Percentiles rank a stretch among this genome's conserved stretches.
Conservation (phyloP, 2,113 vertebrate genomes). For the Isurus oxyrinchus region DNA sequence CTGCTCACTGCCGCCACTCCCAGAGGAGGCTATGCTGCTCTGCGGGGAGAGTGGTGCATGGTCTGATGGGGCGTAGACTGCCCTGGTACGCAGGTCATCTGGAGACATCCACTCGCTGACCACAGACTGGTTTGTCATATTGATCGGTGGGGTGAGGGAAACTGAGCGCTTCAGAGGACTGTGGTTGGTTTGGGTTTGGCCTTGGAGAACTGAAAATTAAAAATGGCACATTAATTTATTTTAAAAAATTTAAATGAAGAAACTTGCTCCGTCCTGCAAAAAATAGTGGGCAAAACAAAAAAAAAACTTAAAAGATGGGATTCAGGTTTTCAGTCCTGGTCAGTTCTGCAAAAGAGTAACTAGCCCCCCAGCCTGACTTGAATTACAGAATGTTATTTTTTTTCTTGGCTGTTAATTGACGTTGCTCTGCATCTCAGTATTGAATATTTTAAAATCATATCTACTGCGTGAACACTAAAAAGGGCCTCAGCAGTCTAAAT, state of each 20-base stretch:
- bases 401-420: neutral
- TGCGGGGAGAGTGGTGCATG: slow-evolving; percentile 87
- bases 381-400: neutral
- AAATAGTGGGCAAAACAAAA: neutral
- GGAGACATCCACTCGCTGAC: slow-evolving; percentile 75
- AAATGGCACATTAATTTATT: neutral
- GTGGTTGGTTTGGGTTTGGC: slow-evolving; percentile 78
- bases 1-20: slow-evolving; percentile 70
- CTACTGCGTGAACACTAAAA: neutral
- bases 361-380: neutral
- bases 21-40: slow-evolving; percentile 88
- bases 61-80: slow-evolving; percentile 67
- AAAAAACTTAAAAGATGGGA: neutral
- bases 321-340: neutral
- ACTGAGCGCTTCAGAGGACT: slow-evolving; percentile 80
- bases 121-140: slow-evolving; percentile 60
- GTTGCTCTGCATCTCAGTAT: neutral
- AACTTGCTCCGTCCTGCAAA: neutral
- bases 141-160: slow-evolving; percentile 63
- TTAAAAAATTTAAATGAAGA: neutral
- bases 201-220: slow-evolving; percentile 54
- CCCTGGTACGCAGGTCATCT: slow-evolving; percentile 65
- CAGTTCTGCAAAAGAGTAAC: neutral
- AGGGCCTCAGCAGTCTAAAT: neutral
- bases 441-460: neutral